phyloP scores from a whole-genome alignment of 2,113 vertebrate species.

The Tachysurus vachellii region DNA sequence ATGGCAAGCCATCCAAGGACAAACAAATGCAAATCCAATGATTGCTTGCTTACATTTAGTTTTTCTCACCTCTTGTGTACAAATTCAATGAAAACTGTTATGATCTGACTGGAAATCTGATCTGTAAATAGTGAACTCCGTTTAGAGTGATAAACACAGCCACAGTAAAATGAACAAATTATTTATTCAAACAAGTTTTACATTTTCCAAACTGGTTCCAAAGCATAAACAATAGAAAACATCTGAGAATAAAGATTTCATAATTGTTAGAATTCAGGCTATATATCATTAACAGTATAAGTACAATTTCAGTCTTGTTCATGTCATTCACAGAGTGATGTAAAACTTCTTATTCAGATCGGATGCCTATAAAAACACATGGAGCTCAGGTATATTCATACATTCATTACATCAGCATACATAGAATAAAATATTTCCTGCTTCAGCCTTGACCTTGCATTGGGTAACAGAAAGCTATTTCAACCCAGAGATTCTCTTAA shows the following conservation, averaged over 20 bases:
- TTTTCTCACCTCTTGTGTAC: too few relatives aligned
- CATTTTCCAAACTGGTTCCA: slow-evolving; percentile 16
- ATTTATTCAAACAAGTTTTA: slow-evolving; percentile 43
- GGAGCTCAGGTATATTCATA: neutral
- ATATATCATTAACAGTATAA: slow-evolving; percentile 18
- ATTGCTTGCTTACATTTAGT: neutral
- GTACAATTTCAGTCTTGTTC: neutral
- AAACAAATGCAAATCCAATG: neutral
- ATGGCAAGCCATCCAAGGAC: neutral
- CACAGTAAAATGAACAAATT: slow-evolving; percentile 23
- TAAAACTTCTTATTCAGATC: neutral
- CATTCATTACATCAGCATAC: slow-evolving; percentile 23
- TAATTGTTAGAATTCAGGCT: slow-evolving; percentile 22
- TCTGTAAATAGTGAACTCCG: neutral
- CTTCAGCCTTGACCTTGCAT: slow-evolving; percentile 15
- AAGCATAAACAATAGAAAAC: slow-evolving; percentile 35
- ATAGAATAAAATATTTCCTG: slow-evolving; percentile 26
- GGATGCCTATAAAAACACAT: neutral
- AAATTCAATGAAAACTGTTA: neutral
- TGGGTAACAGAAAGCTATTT: neutral
- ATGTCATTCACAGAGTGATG: slow-evolving; percentile 11
- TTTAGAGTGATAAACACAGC: neutral
- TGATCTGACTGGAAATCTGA: neutral
- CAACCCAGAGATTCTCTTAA: slow-evolving; percentile 3
- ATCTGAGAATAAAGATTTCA: slow-evolving; percentile 25